Conservation (phyloP, 2,797 vertebrate species). For the Craterocephalus amniculus region DNA sequence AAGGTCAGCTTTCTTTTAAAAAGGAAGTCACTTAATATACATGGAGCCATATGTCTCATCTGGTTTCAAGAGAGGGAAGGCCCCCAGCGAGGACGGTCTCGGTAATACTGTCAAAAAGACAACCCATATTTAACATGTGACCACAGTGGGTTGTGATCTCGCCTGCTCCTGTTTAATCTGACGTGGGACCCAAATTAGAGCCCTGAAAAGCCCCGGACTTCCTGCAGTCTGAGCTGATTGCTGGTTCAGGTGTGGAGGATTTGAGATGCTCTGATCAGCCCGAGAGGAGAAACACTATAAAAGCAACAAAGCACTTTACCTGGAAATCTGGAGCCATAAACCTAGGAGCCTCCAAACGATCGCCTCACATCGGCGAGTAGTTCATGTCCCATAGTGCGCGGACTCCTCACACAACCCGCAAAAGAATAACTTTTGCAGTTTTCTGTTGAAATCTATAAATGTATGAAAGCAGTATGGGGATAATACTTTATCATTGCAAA, state of each 20-base stretch:
- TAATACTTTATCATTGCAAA: background rate
- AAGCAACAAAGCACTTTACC: slow-evolving; percentile 69
- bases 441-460: slow-evolving; percentile 8
- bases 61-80: slow-evolving; percentile 46
- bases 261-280: slow-evolving; percentile 29
- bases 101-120: slow-evolving; percentile 41
- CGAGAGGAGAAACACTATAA: slow-evolving; percentile 38
- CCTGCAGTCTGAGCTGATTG: slow-evolving; percentile 31
- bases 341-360: slow-evolving; percentile 14
- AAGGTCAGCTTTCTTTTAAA: background rate
- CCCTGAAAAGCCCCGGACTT: slow-evolving; percentile 53
- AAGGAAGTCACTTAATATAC: slow-evolving; percentile 42
- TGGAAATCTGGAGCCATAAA: slow-evolving; percentile 31
- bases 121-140: slow-evolving; percentile 53
- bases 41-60: slow-evolving; percentile 33
- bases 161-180: slow-evolving; percentile 55
- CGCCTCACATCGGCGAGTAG: background rate
- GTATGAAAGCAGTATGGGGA: slow-evolving; percentile 7
- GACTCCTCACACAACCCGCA: slow-evolving; percentile 22
- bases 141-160: slow-evolving; percentile 50
- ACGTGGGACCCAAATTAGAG: slow-evolving; percentile 62
- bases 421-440: slow-evolving; percentile 31
- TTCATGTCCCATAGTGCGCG: slow-evolving; percentile 35
- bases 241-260: slow-evolving; percentile 35
- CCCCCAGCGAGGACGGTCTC: slow-evolving; percentile 21